Base-by-base conservation (phyloP, 2,113 vertebrate species). In the Paradisaea rubra region DNA sequence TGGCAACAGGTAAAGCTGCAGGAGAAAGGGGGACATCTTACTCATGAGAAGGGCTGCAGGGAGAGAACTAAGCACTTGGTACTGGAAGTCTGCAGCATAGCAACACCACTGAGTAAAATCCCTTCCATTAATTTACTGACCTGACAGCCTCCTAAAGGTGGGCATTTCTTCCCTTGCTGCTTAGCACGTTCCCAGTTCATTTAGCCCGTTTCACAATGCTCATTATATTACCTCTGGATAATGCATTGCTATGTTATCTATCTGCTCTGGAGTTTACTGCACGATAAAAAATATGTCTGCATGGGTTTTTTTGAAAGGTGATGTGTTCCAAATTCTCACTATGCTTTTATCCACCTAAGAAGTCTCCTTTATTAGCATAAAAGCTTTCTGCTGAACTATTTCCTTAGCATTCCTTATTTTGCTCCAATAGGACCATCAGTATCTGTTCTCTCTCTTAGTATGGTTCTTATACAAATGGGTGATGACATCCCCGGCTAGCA, bases 261-360 rank as follows among this genome's bases (percentile, higher is more conserved):
- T 16, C 31, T 25, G 4, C 64, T 39, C 57, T 56, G 21, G 31
- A 25, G 15, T 66, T 61, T 54, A 42, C 56, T 81, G 42, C 17
- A 22, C 42, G 35, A 65, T 50, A 56, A 93, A 69, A 4, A 64
- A 18, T 27, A 63, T 31, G 15, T 21, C 13, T 0, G 0, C 17
- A 11, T 22, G 7, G 4, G 24, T 2, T 2, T n/a, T 81, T 83
- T 42, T 54, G n/a, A 45, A 69, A 89, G 19, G 5, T 25, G 10
- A 9, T 37, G 7, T n/a, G 10, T 50, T 91, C 44, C 5, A 18
- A 61, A 57, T 73, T 83, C 54, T 72, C 59, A 45, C 10, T 45
- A 28, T 63, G 23, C 7, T 63, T 45, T 47, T 39, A 66, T 57
- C 35, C 28, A 68, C 10, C 15, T 22, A 47, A 72, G 23, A 59